Base-by-base conservation (phyloP, 2,797 vertebrate species). In the Ceyx erithaca region DNA sequence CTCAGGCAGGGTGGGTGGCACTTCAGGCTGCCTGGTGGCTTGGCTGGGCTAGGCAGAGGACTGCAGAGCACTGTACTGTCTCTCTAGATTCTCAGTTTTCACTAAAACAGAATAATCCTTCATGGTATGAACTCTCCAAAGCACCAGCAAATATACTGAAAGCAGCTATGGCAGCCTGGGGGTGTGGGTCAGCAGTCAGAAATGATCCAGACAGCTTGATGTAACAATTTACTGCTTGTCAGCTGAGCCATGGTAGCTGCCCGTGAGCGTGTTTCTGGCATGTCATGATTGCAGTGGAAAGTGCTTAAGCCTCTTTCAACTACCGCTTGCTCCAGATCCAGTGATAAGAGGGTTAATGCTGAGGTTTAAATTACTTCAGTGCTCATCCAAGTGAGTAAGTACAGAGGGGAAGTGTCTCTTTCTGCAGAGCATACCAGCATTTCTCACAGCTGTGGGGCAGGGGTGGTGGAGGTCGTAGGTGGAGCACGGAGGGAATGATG, bases 151-250 rank as follows among this genome's bases (percentile, higher is more conserved):
- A 78, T 71, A 20, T 5, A 83, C 80, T 45, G 58, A 64, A 87
- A 82, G 76, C 79, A 86, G 85, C 71, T 84, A 25, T 63, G 33
- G 90, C 55, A 92, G 89, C 90, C 69, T 16, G 21, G n/a, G 78
- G 71, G 16, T 90, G 46, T 90, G 79, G 94, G 62, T 95, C 79
- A 85, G 81, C 84, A 87, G 84, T 93, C 84, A 92, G 89, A 90
- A 95, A 73, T 61, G 37, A 89, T 78, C 28, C 49, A 71, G 75
- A 15, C 57, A 43, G 71, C 64, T 86, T 64, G 75, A 73, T 76
- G 23, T 81, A 91, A 70, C 40, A 80, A 73, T 69, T 84, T 61
- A 52, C 57, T 89, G 41, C 49, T 70, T 80, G 68, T 73, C 78
- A 54, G 63, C 78, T 77, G 71, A 82, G 80, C 78, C 0, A 0